Base-by-base conservation (phyloP, 2,113 vertebrate species). In the Cyprinodon brontotheroides region DNA sequence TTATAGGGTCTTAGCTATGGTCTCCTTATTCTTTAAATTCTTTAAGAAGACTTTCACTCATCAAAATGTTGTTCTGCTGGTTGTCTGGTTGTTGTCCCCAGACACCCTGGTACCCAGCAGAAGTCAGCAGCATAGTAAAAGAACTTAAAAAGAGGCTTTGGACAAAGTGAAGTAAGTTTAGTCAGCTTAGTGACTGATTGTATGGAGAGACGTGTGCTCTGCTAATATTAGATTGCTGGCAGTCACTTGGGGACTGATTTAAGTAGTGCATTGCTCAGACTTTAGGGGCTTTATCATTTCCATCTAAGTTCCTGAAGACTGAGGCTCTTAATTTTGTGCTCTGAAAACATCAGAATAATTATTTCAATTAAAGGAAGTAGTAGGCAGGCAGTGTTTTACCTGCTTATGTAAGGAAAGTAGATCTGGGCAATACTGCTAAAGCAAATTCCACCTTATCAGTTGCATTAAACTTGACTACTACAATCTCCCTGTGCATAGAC, bases 211-310 rank as follows among this genome's bases (percentile, higher is more conserved):
- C 86, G 83, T 89, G 91, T 91, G 93, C 89, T 87, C 70, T 59
- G 86, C 90, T 95, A 94, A 93, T 92, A 92, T 93, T 93, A 95
- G 91, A 88, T 11, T 67, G 59, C 53, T 90, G 90, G 91, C 91
- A 88, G 74, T 78, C 67, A 69, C 69, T 93, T 47, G 78, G 80
- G 77, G 61, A 77, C 64, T 57, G 13, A 68, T 89, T 84, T 88
- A 86, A 89, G 80, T 74, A 84, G 77, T 39, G 76, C 75, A 88
- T 86, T 48, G 62, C 76, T 83, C 63, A 61, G 47, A 57, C 64
- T 84, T n/a, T 22, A 17, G 74, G 67, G 69, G 65, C 50, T 77
- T 74, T 72, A 81, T 80, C 65, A 82, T 87, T 80, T 85, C 47
- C 36, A 39, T 60, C 67, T 66, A 72, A 75, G 14, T 68, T 39